Evolutionary conservation across 2,113 vertebrate species (phyloP).

Genomic region (Ia io): DNA sequence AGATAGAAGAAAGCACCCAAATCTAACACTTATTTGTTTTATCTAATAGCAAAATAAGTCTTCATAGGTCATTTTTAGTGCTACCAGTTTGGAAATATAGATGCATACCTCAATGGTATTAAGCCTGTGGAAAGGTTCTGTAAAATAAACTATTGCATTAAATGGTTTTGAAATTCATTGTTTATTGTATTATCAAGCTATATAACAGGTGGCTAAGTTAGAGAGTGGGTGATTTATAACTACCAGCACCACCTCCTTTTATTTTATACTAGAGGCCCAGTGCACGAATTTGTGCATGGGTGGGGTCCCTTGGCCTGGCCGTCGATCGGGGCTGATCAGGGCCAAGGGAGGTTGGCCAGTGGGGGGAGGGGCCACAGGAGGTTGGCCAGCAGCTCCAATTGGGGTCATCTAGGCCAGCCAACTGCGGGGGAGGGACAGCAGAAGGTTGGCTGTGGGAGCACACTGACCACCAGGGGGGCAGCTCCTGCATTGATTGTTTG

Average conservation of each 20-base stretch:
- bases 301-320: no score
- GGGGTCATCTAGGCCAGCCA: no score
- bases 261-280: background rate
- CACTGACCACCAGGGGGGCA: no score
- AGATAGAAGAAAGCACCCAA: background rate
- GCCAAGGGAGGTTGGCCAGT: no score
- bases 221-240: background rate
- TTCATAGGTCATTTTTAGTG: background rate
- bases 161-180: background rate
- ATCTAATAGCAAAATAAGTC: slow-evolving; percentile 17
- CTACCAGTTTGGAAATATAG: background rate
- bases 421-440: no score
- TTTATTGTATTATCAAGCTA: background rate
- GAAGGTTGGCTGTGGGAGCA: no score
- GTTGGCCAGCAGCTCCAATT: no score
- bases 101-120: background rate
- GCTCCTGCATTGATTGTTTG: no score
- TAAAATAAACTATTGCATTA: background rate
- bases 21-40: background rate
- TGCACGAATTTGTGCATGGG: no score
- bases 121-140: background rate
- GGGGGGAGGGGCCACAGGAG: no score
- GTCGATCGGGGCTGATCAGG: no score
- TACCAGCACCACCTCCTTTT: background rate
- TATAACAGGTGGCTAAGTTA: background rate